A percentile compares a stretch with the other conserved stretches of the same genome.
Conservation (phyloP, 1,140 invertebrate species). For the Himalopsyche phryganea region DNA sequence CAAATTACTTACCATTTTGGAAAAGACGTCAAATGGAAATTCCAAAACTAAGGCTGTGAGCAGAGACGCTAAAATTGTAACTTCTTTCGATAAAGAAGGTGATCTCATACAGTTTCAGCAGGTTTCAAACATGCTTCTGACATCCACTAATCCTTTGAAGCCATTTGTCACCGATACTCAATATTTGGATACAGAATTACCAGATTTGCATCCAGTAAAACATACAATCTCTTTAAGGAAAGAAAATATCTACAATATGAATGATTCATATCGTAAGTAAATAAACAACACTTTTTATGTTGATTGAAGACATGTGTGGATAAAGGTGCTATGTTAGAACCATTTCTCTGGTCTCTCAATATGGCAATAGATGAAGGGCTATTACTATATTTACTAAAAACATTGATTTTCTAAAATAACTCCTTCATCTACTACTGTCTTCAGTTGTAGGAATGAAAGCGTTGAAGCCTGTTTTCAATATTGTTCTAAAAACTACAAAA, state of each 20-base stretch:
- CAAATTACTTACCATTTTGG: slow-evolving; percentile 68
- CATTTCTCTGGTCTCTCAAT: no score
- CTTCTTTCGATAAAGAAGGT: slow-evolving; percentile 58
- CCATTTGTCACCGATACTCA: slow-evolving; percentile 50
- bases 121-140: slow-evolving; percentile 61
- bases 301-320: slow-evolving; percentile 9
- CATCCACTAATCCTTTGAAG: slow-evolving; percentile 58
- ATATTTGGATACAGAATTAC: slow-evolving; percentile 52
- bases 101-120: slow-evolving; percentile 64
- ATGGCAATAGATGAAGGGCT: no score
- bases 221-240: slow-evolving; percentile 63
- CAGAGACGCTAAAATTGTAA: slow-evolving; percentile 55
- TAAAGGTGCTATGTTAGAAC: no score
- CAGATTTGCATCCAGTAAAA: slow-evolving; percentile 69
- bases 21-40: slow-evolving; percentile 57
- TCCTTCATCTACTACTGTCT: no score
- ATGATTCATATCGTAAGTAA: slow-evolving; percentile 69
- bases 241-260: slow-evolving; percentile 60
- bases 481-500: no score
- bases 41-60: slow-evolving; percentile 54
- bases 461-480: no score
- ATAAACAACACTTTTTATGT: neutral
- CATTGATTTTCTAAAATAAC: no score
- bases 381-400: no score
- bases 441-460: no score